Base-by-base conservation (phyloP, 2,888 invertebrate species). In the Caenorhabditis sp. region DNA sequence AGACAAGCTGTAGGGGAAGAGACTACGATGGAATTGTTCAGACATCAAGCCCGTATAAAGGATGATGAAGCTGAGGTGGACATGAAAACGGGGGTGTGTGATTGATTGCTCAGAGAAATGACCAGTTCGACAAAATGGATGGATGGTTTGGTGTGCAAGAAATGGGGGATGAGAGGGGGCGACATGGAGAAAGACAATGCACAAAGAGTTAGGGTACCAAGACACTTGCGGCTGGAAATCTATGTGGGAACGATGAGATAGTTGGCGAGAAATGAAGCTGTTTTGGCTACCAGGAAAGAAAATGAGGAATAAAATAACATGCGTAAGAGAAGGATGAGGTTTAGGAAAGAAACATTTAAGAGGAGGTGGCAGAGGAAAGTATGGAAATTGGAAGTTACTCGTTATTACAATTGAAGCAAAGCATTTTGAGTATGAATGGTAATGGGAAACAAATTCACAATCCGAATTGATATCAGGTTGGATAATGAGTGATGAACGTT, bases 21-120 rank as follows among this genome's bases (percentile, higher is more conserved):
- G 32, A 35, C 70, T 70, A 70, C 2, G 62, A 35, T 56, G 71
- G 62, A 71, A 71, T 71, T 64, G 15, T 28, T 32, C 32, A 32
- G 32, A 9, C 9, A 40, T 64, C 56, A 50, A 64, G 64, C 72
- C 72, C 72, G 72, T 72, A 58, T n/a, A 20, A 18, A 56, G 32
- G 24, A 62, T 55, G 47, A 47, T 47, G 64, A 64, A 62, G 62
- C 61, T 53, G 35, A 44, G 40, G n/a, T 24, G 32, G 18, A 6
- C 9, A 9, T 6, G 4, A 4, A 32, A 9, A 32, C 4, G 32
- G 32, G 32, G 32, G 32, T 32, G 32, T 6, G 32, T 32, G 4
- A 9, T 9, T 70, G 71, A 71, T 71, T 62, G 71, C 62, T 55
- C 15, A 50, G n/a, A 56, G 40, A 35, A 50, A 26, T 20, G 69